Percentiles rank a stretch among this genome's conserved stretches.
phyloP scores from a whole-genome alignment of 2,797 vertebrate genomes.

The Anisognathus igniventris region DNA sequence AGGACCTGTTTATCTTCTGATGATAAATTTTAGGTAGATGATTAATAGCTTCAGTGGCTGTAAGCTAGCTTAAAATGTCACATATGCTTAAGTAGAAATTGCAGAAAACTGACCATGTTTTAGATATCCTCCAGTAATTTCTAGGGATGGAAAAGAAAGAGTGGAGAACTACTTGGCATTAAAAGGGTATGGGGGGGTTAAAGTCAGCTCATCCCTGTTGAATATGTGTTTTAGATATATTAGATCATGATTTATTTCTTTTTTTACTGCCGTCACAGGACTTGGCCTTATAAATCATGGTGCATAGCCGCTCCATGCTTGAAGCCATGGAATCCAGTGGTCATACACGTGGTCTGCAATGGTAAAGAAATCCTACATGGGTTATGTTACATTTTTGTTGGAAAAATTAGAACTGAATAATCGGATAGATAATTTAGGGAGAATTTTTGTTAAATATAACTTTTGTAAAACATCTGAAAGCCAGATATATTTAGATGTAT shows the following conservation, averaged over 20 bases:
- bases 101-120: not conserved
- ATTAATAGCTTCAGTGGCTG: not conserved
- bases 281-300: not conserved
- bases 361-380: not conserved
- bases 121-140: not conserved
- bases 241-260: not conserved
- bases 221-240: not conserved
- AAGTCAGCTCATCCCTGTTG: not conserved
- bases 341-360: not conserved
- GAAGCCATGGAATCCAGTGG: not conserved
- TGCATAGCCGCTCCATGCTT: not conserved
- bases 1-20: not conserved
- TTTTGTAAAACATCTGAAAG: not conserved
- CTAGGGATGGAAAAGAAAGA: not conserved
- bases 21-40: not conserved
- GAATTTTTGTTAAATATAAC: not conserved
- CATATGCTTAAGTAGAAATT: not conserved
- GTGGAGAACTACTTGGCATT: not conserved
- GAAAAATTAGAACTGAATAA: not conserved
- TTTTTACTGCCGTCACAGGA: not conserved
- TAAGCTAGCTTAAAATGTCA: not conserved
- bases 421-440: not conserved
- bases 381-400: not conserved
- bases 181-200: fast-evolving
- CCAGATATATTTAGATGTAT: not conserved